Conservation (phyloP, 1,140 invertebrate genomes). For the Polypedilum vanderplanki region DNA sequence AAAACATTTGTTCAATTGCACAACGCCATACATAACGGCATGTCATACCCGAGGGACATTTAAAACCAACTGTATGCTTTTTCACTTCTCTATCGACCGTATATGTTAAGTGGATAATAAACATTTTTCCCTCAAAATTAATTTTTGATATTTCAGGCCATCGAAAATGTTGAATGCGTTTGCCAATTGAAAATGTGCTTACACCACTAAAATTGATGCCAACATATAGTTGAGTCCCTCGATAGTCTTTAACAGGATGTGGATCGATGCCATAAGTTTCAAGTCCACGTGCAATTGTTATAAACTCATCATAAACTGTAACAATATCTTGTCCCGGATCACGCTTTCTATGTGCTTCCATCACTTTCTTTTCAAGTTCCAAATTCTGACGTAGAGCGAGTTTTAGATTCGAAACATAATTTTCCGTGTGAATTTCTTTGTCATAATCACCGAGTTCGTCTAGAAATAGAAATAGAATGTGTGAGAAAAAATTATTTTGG, state of each 20-base stretch:
- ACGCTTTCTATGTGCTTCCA: slow-evolving; percentile 78
- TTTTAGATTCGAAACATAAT: slow-evolving; percentile 87
- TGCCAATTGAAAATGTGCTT: slow-evolving; percentile 86
- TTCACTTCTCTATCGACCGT: slow-evolving; percentile 64
- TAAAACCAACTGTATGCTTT: slow-evolving; percentile 93
- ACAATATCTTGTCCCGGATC: slow-evolving; percentile 38
- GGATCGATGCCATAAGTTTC: slow-evolving; percentile 97
- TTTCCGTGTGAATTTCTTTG: slow-evolving; percentile 75
- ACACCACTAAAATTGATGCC: slow-evolving; percentile 94
- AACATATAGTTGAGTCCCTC: slow-evolving; percentile 78
- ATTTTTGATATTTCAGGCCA: slow-evolving; percentile 94
- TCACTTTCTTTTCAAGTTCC: slow-evolving; percentile 81
- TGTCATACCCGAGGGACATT: slow-evolving; percentile 80
- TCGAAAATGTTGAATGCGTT: slow-evolving; percentile 88
- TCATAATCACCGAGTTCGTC: slow-evolving; percentile 94
- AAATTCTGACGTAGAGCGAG: slow-evolving; percentile 87
- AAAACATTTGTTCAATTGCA: slow-evolving; percentile 93
- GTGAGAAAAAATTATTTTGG: too few species aligned
- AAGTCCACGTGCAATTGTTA: slow-evolving; percentile 62
- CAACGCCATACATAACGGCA: slow-evolving; percentile 93
- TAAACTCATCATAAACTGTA: slow-evolving; percentile 40
- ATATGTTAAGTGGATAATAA: slow-evolving; percentile 84
- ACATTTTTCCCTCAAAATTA: slow-evolving; percentile 97
- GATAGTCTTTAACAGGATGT: slow-evolving; percentile 84
- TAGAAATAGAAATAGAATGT: slow-evolving; percentile 44